Percentiles rank a stretch among this genome's conserved stretches.
These are phyloP conservation scores for Ascidia mentula DNA, from an alignment of 23 tunicate species.

Conservation along the genomic window DNA sequence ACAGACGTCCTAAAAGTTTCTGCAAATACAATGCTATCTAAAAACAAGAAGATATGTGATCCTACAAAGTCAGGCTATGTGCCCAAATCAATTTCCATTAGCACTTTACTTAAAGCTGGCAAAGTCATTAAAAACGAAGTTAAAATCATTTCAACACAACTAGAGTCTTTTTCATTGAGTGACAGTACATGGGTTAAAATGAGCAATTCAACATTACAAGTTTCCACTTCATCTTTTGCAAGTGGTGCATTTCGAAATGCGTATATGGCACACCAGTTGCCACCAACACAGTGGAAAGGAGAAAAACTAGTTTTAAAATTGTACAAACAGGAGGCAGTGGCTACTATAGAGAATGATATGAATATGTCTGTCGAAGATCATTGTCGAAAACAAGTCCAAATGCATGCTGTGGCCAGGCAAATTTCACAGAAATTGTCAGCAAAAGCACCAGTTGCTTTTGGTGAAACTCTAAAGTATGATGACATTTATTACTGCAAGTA, in stretches of 20 bases:
- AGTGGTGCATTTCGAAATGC: slow-evolving; percentile 28
- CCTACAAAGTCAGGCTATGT: neutral
- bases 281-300: neutral
- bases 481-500: neutral
- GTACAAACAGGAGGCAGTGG: slow-evolving; percentile 6
- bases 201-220: slow-evolving; percentile 14
- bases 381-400: slow-evolving; percentile 19
- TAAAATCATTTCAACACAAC: slow-evolving; percentile 7
- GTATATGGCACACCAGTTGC: slow-evolving; percentile 17
- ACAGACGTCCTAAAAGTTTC: neutral
- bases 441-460: slow-evolving; percentile 12
- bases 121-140: neutral
- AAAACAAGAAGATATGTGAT: neutral
- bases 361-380: neutral
- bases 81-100: slow-evolving; percentile 15
- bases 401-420: slow-evolving; percentile 18
- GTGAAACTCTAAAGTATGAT: slow-evolving; percentile 7
- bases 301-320: slow-evolving; percentile 18
- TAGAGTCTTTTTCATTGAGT: slow-evolving; percentile 10
- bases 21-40: neutral
- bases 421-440: slow-evolving; percentile 6
- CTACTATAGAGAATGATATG: neutral
- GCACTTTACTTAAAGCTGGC: slow-evolving; percentile 21
- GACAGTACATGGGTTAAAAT: neutral
- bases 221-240: slow-evolving; percentile 1